Evolutionary conservation across 2,113 vertebrate genomes (phyloP), one percentile per base, ranked within the genome.

Genomic region (Smithornis capensis): DNA sequence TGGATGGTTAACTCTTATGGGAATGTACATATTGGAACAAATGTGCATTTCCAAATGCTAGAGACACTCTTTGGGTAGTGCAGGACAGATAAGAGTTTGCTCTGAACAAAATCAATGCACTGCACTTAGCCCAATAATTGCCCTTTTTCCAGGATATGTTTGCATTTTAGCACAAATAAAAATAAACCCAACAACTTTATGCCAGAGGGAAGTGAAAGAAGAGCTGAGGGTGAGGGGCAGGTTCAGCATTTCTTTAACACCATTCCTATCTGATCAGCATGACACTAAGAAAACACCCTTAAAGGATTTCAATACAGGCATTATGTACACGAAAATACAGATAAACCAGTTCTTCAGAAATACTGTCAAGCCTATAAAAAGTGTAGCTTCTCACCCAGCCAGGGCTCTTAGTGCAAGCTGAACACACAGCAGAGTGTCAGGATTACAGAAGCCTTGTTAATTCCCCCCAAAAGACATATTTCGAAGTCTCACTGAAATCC

Each of bases 21-120:
- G 37, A 89, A 75, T n/a, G 42, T 52, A 86, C 35, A 37, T 45
- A 80, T 80, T 22, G 60, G 82, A 91, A 88, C 68, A 85, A 94
- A 57, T 47, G 56, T 29, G 65, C 29, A 38, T 63, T 92, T 83
- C 76, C 37, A 25, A 83, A 35, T 33, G 68, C 50, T 68, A 6
- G 2, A 87, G 81, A 67, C 10, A 8, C 49, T 70, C 62, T 35
- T 53, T 35, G 83, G 70, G 71, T n/a, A 40, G 42, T 12, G 13
- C 50, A 77, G 53, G 76, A 45, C 35, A 74, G 55, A 73, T 19
- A 55, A 44, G 78, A 63, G 42, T 69, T 83, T 77, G 68, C 33
- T 88, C 86, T 55, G 52, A 86, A 77, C 35, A 55, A 85, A 80
- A 86, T 81, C 86, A 64, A 40, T 71, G 67, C n/a, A 6, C 37